Evolutionary conservation across 2,888 invertebrate species (phyloP).

Genomic region (Aricia artaxerxes): DNA sequence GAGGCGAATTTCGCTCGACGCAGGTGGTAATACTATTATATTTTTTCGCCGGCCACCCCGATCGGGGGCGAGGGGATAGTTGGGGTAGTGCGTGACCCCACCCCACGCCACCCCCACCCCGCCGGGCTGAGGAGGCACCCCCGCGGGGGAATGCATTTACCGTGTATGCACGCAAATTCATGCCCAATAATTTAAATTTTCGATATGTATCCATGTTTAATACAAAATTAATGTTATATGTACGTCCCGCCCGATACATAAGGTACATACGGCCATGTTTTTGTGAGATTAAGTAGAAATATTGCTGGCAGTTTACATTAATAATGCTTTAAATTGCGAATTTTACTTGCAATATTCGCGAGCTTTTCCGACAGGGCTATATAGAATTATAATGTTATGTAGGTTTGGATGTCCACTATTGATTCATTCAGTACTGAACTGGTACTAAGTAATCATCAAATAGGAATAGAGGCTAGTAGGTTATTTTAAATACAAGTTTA

Average conservation of each 20-base stretch:
- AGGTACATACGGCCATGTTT: slow-evolving; percentile 34
- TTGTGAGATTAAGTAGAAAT: slow-evolving; percentile 31
- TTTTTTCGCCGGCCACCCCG: slow-evolving; percentile 73
- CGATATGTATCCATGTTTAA: slow-evolving; percentile 68
- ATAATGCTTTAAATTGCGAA: slow-evolving; percentile 23
- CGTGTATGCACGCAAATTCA: slow-evolving; percentile 77
- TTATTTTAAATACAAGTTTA: too few species aligned
- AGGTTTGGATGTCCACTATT: not conserved
- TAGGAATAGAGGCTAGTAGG: too few species aligned
- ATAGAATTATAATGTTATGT: not conserved
- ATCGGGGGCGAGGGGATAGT: slow-evolving; percentile 66
- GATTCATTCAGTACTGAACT: not conserved
- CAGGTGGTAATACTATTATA: slow-evolving; percentile 76
- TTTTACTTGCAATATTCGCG: slow-evolving; percentile 12
- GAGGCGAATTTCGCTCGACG: slow-evolving; percentile 66
- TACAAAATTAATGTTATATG: slow-evolving; percentile 65
- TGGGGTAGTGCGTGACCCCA: slow-evolving; percentile 67
- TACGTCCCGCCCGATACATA: slow-evolving; percentile 41
- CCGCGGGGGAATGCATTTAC: slow-evolving; percentile 57
- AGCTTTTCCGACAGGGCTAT: not conserved
- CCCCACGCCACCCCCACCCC: slow-evolving; percentile 45
- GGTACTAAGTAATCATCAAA: too few species aligned
- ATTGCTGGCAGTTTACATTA: slow-evolving; percentile 27
- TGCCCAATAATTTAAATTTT: slow-evolving; percentile 78
- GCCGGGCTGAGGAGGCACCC: slow-evolving; percentile 40